phyloP scores from a whole-genome alignment of 92 coral and sea anemone species.

The Ricordea florida region DNA sequence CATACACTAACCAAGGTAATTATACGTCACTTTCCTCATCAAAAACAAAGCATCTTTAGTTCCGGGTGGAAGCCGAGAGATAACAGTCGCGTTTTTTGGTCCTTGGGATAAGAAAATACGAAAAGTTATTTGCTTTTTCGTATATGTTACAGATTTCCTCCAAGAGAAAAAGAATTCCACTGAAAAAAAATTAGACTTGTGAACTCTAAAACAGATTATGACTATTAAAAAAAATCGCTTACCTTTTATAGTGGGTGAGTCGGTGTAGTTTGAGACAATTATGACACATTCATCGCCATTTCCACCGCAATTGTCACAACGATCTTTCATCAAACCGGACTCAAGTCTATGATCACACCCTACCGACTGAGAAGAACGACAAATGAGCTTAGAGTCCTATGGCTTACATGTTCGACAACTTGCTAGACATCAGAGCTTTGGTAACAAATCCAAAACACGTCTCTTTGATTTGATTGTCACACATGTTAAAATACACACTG shows the following conservation, averaged over 20 bases:
- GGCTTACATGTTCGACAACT: background rate
- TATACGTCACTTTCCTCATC: background rate
- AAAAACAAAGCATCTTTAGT: background rate
- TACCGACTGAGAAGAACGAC: constrained; percentile 29
- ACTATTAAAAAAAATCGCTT: background rate
- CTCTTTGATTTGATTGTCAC: too few species aligned
- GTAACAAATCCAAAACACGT: too few species aligned
- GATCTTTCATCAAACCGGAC: constrained; percentile 20
- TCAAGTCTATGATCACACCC: constrained; percentile 44
- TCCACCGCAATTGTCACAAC: constrained; percentile 55
- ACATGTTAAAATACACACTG: too few species aligned
- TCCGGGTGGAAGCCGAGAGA: background rate
- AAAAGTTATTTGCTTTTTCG: background rate
- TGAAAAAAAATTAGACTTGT: too few species aligned
- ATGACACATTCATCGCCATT: constrained; percentile 32
- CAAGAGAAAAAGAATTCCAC: too few species aligned
- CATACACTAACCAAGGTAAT: constrained; percentile 30
- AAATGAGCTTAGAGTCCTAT: background rate
- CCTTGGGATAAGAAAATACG: background rate
- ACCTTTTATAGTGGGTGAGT: background rate
- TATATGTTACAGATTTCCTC: too few species aligned
- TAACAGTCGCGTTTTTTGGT: background rate
- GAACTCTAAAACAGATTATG: background rate
- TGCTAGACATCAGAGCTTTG: background rate
- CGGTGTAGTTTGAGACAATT: background rate